Evolutionary conservation across 1,140 invertebrate species (phyloP).

Genomic region (Zaprionus taronus): DNA sequence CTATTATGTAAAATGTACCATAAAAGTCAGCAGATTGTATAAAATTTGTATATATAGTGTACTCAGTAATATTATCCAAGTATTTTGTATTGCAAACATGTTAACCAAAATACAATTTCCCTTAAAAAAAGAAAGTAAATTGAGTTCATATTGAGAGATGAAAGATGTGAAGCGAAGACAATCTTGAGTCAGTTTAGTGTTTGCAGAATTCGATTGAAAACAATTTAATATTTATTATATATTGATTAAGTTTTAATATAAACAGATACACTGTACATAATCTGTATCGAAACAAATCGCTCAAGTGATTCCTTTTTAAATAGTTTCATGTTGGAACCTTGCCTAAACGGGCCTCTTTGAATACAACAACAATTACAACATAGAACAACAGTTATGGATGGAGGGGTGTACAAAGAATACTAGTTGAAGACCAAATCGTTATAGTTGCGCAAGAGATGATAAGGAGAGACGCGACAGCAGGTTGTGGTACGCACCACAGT

Average conservation of each 20-base stretch:
- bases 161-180: neutral
- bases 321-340: neutral
- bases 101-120: conserved; percentile 48
- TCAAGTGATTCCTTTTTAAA: neutral
- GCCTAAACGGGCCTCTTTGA: conserved; percentile 1
- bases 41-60: conserved; percentile 44
- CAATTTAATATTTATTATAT: neutral
- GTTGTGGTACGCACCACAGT: conserved; percentile 98
- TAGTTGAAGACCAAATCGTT: conserved; percentile 97
- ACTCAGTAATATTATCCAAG: conserved; percentile 42
- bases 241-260: conserved; percentile 1
- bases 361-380: conserved; percentile 34
- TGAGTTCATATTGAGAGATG: neutral
- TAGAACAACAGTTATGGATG: conserved; percentile 11
- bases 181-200: neutral
- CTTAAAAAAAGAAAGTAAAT: conserved; percentile 37
- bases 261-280: neutral
- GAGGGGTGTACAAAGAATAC: conserved; percentile 46
- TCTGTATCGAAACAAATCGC: neutral
- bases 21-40: conserved; percentile 37
- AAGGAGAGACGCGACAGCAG: conserved; percentile 95
- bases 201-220: neutral
- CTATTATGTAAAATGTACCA: conserved; percentile 4
- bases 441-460: conserved; percentile 96
- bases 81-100: conserved; percentile 49